These are phyloP conservation scores for Megaptera novaeangliae DNA, from an alignment of 2,113 vertebrate species.

Conservation along the genomic window DNA sequence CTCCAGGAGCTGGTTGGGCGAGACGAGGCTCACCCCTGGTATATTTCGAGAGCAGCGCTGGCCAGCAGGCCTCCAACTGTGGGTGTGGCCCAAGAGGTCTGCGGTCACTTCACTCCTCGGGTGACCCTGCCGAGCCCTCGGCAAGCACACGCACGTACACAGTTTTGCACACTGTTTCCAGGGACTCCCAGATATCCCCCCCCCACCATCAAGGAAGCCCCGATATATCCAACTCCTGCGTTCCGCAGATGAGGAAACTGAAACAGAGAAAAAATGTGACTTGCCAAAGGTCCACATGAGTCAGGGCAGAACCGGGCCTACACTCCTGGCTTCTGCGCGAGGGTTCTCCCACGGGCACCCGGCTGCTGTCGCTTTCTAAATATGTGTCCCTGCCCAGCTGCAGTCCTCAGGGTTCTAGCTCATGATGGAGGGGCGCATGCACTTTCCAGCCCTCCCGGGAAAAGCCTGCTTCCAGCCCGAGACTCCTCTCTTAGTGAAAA, in stretches of 20 bases:
- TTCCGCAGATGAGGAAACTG: neutral
- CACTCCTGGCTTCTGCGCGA: neutral
- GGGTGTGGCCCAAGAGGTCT: neutral
- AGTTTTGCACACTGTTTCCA: neutral
- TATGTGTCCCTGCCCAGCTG: accelerated
- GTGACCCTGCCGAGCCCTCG: neutral
- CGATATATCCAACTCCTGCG: no score
- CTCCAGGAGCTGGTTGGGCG: neutral
- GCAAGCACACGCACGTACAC: accelerated
- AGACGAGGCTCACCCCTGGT: neutral
- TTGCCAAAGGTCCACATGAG: neutral
- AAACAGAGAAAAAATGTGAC: neutral
- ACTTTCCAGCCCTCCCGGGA: neutral
- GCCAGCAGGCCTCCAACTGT: neutral
- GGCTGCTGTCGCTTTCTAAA: neutral
- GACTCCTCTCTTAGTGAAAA: neutral
- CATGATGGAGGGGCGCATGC: neutral
- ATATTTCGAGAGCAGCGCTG: neutral
- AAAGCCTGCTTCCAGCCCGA: accelerated
- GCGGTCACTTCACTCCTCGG: neutral
- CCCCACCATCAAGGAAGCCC: neutral
- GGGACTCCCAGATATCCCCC: no score
- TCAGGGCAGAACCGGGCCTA: neutral
- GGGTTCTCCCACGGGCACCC: neutral
- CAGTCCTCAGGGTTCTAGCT: neutral